Evolutionary conservation across 2,888 invertebrate genomes (phyloP), one percentile per base, ranked within the genome.

Genomic region (Ectemnius lituratus): DNA sequence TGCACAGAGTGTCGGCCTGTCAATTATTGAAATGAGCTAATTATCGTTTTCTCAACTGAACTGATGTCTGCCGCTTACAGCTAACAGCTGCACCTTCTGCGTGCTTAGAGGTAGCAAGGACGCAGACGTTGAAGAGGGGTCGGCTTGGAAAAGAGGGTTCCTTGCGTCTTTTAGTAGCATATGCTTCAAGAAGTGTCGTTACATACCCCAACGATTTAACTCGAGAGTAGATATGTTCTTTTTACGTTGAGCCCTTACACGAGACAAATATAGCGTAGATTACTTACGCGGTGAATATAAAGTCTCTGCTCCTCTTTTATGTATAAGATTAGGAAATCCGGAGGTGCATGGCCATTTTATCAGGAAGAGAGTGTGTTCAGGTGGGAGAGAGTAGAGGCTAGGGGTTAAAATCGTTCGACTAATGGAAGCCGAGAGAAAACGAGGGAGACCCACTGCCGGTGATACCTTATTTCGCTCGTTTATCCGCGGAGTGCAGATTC

Each of bases 1-100:
- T 16, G 52, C 16, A 16, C 52, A 4, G 63, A 46, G 75, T 73
- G 72, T 73, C 67, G 78, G 86, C 81, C 88, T 89, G 88, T 90
- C 89, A 90, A 90, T 90, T 90, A 90, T 90, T 90, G 88, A 90
- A 90, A 90, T 89, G 88, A 90, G 90, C 89, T 89, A 90, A 90
- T 90, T 90, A 89, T 90, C 87, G 88, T 89, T 87, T 87, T 85
- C 87, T 87, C 84, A 76, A 47, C 57, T 23, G 56, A 37, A 18
- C 49, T 47, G 60, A 47, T n/a, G 59, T 27, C 57, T 47, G 58
- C 63, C 76, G 5, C 37, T 62, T 63, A 67, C 79, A 82, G 74
- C 78, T 78, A 82, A 86, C 89, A 89, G 88, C 87, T 89, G 89
- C 85, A 76, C 73, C 80, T 85, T 82, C 73, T 69, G 59, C 71